phyloP scores from a whole-genome alignment of 2,797 vertebrate genomes.

The Taenioides sp. region DNA sequence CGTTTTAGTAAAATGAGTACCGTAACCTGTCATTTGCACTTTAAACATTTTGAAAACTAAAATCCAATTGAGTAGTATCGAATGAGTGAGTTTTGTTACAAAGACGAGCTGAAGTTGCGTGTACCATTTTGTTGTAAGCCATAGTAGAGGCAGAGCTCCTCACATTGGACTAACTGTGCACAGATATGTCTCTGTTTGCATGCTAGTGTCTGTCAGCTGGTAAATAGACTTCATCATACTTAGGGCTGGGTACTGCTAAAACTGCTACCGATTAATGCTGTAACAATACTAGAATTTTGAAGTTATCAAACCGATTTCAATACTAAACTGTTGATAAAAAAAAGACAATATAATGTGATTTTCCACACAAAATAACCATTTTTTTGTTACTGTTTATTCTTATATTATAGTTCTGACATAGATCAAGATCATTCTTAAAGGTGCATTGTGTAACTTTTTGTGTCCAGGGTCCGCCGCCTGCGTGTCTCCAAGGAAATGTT shows the following conservation, averaged over 20 bases:
- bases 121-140: constrained; percentile 46
- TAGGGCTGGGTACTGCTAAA: not conserved
- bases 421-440: too few species aligned
- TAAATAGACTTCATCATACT: not conserved
- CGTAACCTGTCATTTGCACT: not conserved
- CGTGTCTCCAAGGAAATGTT: too few species aligned
- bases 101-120: constrained; percentile 23
- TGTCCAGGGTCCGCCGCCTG: too few species aligned
- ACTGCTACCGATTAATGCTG: too few species aligned
- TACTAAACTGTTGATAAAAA: too few species aligned
- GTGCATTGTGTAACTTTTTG: too few species aligned
- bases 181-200: constrained; percentile 52
- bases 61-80: not conserved
- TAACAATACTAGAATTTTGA: too few species aligned
- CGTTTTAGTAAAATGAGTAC: not conserved
- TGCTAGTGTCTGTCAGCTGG: constrained; percentile 17
- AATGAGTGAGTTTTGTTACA: not conserved
- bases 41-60: not conserved
- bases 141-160: constrained; percentile 40
- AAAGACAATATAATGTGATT: too few species aligned
- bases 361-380: too few species aligned
- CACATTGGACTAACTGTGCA: constrained; percentile 37
- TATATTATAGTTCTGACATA: too few species aligned
- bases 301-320: too few species aligned
- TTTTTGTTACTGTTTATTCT: too few species aligned